These are phyloP conservation scores for Scolopax bukidnonensis DNA, from an alignment of 2,797 vertebrate genomes.

Conservation along the genomic window DNA sequence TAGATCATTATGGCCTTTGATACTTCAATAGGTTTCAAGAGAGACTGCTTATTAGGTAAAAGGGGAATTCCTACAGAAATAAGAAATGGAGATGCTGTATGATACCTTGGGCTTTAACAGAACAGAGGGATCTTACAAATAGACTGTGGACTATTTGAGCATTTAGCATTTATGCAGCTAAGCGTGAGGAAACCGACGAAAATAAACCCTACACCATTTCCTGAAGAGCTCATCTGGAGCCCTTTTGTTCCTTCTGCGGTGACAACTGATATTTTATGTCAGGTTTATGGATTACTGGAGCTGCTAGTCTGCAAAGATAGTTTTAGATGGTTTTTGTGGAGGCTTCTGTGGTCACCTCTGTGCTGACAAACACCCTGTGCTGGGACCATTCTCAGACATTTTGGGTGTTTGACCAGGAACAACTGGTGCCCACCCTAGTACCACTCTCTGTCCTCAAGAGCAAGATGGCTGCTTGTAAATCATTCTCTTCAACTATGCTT, in stretches of 20 bases:
- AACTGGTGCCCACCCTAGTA: background rate
- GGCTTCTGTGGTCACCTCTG: background rate
- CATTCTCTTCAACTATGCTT: background rate
- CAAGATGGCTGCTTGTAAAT: background rate
- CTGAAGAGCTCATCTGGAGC: background rate
- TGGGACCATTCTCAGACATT: background rate
- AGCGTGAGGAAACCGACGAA: background rate
- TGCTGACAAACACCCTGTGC: background rate
- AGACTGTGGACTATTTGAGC: background rate
- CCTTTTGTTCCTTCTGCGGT: background rate
- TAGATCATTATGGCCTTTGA: constrained; percentile 34
- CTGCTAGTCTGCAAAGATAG: background rate
- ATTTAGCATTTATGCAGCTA: background rate
- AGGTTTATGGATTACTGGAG: background rate
- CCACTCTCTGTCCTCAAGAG: background rate
- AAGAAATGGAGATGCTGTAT: background rate
- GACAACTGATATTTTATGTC: background rate
- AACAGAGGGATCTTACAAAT: background rate
- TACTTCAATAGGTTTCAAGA: constrained; percentile 22
- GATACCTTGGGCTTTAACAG: background rate
- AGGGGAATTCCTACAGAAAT: constrained; percentile 9
- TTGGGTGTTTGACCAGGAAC: background rate
- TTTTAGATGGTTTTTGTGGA: background rate
- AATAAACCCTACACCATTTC: background rate
- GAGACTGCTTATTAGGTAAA: constrained; percentile 13